phyloP scores from a whole-genome alignment of 1,140 invertebrate species.

The Zaprionus nigranus region DNA sequence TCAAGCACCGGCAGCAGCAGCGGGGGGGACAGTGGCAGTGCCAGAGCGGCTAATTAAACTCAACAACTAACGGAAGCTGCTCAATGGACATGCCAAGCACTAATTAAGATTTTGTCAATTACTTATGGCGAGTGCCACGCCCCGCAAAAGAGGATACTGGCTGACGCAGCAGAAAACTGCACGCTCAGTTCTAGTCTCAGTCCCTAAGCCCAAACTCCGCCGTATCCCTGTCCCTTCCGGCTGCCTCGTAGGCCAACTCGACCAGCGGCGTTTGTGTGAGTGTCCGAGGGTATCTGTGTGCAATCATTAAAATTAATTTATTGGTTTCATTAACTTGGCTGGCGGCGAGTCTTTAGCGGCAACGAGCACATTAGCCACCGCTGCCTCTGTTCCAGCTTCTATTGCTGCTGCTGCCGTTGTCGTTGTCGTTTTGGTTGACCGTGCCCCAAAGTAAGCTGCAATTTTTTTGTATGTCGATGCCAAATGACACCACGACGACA shows the following conservation, averaged over 20 bases:
- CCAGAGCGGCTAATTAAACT: slow-evolving; percentile 77
- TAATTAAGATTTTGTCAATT: slow-evolving; percentile 83
- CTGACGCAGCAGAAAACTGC: slow-evolving; percentile 76
- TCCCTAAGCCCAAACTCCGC: not conserved
- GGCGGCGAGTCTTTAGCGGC: slow-evolving; percentile 70
- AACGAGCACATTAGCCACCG: slow-evolving; percentile 68
- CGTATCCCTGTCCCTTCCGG: not conserved
- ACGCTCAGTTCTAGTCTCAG: slow-evolving; percentile 21
- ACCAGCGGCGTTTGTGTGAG: slow-evolving; percentile 13
- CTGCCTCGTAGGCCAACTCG: not conserved
- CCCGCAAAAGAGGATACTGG: slow-evolving; percentile 21
- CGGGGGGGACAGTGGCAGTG: slow-evolving; percentile 27
- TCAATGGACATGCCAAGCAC: slow-evolving; percentile 80
- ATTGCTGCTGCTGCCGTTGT: not conserved
- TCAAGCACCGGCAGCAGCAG: slow-evolving; percentile 56
- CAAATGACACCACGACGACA: slow-evolving; percentile 77
- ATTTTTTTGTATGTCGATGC: slow-evolving; percentile 58
- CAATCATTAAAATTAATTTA: slow-evolving; percentile 84
- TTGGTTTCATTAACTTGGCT: slow-evolving; percentile 82
- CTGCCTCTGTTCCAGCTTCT: slow-evolving; percentile 6
- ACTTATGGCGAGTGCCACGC: slow-evolving; percentile 79
- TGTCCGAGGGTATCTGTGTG: slow-evolving; percentile 55
- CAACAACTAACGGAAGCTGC: slow-evolving; percentile 74
- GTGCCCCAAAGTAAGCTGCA: slow-evolving; percentile 41
- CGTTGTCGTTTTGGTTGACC: slow-evolving; percentile 3